Percentiles rank a stretch among this genome's conserved stretches.
Conservation (phyloP, 30 jellyfish, hydroid and myxozoan genomes). For the Chrysaora quinquecirrha region DNA sequence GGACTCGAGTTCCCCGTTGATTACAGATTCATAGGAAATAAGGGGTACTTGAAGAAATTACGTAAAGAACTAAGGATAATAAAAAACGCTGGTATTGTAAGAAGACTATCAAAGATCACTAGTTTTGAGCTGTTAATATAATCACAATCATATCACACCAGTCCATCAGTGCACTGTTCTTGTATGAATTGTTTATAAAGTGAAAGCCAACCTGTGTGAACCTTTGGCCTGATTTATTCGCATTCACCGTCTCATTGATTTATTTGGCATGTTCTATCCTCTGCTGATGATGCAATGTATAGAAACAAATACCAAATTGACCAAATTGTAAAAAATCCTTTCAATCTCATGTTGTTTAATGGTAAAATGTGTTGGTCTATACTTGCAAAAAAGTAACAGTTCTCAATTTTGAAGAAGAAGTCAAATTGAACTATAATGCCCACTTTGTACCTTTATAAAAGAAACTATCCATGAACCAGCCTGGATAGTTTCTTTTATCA, state of each 20-base stretch:
- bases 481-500: conserved; percentile 2
- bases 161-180: conserved; percentile 4
- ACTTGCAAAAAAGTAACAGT: neutral
- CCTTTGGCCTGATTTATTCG: conserved; percentile 17
- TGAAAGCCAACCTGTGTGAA: conserved; percentile 9
- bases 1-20: conserved; percentile 21
- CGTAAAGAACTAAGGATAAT: conserved; percentile 28
- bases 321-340: neutral
- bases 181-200: conserved; percentile 3
- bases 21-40: conserved; percentile 27
- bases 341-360: neutral
- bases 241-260: conserved; percentile 4
- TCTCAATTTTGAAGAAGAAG: neutral
- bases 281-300: conserved; percentile 9
- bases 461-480: conserved; percentile 18
- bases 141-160: conserved; percentile 16
- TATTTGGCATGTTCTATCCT: conserved; percentile 17
- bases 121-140: conserved; percentile 36
- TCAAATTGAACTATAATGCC: conserved; percentile 12
- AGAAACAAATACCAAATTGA: neutral
- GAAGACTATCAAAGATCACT: conserved; percentile 38
- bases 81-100: conserved; percentile 19
- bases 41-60: conserved; percentile 25
- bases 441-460: conserved; percentile 10
- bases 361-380: conserved; percentile 1